These are phyloP conservation scores for Kuschelorhynchus macadamiae DNA, from an alignment of 2,888 invertebrate species.

Conservation along the genomic window DNA sequence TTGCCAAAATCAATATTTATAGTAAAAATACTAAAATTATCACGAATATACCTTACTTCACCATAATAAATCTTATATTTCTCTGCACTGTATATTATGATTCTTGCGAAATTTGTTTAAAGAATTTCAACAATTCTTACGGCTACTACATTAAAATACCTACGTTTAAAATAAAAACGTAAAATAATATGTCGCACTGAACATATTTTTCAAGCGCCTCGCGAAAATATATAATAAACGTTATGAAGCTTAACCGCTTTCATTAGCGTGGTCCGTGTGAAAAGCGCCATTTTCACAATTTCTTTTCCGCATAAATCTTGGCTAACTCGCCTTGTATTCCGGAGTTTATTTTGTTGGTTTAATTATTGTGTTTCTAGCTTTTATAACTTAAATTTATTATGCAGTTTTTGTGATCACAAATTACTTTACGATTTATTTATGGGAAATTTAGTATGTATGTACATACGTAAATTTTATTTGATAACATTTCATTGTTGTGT, in stretches of 20 bases:
- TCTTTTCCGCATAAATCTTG: conserved; percentile 46
- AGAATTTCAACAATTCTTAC: too few relatives aligned
- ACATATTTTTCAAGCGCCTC: background rate
- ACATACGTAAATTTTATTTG: too few relatives aligned
- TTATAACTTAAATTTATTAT: conserved; percentile 34
- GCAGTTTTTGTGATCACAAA: conserved; percentile 26
- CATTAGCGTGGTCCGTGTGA: conserved; percentile 41
- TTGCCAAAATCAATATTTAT: too few relatives aligned
- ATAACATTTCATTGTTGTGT: too few relatives aligned
- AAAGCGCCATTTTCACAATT: conserved; percentile 41
- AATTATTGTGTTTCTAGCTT: conserved; percentile 41
- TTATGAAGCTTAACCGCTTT: conserved; percentile 36
- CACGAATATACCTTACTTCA: too few relatives aligned
- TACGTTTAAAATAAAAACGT: background rate
- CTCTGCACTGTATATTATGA: too few relatives aligned
- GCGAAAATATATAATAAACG: conserved; percentile 39
- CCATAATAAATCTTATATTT: too few relatives aligned
- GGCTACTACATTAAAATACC: background rate
- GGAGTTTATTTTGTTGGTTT: conserved; percentile 40
- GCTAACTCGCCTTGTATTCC: conserved; percentile 34
- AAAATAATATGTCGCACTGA: background rate
- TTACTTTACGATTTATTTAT: conserved; percentile 22
- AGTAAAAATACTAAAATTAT: background rate
- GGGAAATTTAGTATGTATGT: too few relatives aligned
- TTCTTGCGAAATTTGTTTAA: too few relatives aligned